Evolutionary conservation across 2,888 invertebrate species (phyloP).

Genomic region (Siphonodentalium dalli): DNA sequence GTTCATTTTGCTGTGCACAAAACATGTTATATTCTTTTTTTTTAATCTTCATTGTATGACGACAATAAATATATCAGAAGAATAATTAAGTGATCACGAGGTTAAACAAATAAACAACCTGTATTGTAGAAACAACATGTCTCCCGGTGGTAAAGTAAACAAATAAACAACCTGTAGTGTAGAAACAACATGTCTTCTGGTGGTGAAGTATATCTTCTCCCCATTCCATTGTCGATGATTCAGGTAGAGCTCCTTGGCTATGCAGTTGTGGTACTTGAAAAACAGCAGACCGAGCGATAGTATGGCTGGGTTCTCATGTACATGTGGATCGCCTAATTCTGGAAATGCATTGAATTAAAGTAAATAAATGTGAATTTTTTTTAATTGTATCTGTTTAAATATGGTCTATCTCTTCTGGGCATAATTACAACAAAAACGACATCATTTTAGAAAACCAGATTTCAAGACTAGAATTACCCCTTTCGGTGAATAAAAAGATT

Average conservation of each 20-base stretch:
- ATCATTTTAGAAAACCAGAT: too few species aligned
- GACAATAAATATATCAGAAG: too few species aligned
- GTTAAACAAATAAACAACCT: conserved; percentile 69
- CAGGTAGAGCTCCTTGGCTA: conserved; percentile 71
- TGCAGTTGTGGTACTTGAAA: conserved; percentile 93
- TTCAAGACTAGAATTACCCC: too few species aligned
- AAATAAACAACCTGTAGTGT: conserved; percentile 78
- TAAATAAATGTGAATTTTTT: background rate
- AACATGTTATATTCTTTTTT: too few species aligned
- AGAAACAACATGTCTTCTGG: conserved; percentile 89
- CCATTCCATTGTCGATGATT: conserved; percentile 84
- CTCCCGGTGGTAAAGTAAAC: conserved; percentile 74
- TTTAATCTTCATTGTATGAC: too few species aligned
- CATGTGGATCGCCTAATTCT: conserved; percentile 95
- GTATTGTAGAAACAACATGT: conserved; percentile 89
- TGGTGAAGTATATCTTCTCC: conserved; percentile 90
- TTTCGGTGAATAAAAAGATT: too few species aligned
- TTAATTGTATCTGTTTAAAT: background rate
- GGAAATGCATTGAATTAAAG: too few species aligned
- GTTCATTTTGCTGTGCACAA: too few species aligned
- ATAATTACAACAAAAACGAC: too few species aligned
- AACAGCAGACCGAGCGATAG: conserved; percentile 91
- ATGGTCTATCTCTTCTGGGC: too few species aligned
- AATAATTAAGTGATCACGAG: background rate
- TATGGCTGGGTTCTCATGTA: conserved; percentile 96